Percentiles rank a stretch among this genome's conserved stretches.
Conservation (phyloP, 2,888 invertebrate species). For the Callimorpha dominula region DNA sequence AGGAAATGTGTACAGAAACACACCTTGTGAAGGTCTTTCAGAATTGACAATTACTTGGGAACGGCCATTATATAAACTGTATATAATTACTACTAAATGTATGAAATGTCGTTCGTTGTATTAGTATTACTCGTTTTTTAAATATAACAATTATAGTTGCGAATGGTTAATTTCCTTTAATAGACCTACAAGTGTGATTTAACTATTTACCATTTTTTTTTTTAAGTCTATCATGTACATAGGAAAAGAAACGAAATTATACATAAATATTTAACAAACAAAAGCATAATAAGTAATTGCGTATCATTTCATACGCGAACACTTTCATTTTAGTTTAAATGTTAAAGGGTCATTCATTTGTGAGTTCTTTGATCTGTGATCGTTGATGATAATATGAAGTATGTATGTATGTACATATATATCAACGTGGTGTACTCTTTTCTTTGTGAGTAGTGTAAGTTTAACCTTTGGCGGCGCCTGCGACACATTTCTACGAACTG, state of each 20-base stretch:
- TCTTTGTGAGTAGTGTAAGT: constrained; percentile 28
- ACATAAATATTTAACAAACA: background rate
- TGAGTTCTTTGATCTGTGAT: background rate
- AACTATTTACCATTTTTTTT: background rate
- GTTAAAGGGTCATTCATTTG: background rate
- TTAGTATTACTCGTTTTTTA: background rate
- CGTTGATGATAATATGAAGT: background rate
- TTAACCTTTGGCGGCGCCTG: constrained; percentile 63
- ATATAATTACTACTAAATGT: constrained; percentile 9
- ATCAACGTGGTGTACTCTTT: constrained; percentile 31
- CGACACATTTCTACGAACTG: constrained; percentile 59
- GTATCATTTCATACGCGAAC: background rate
- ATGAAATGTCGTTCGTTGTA: background rate
- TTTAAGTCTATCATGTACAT: background rate
- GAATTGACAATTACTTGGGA: constrained; percentile 29
- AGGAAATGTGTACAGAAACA: constrained; percentile 58
- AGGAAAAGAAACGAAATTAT: background rate
- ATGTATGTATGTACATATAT: constrained; percentile 21
- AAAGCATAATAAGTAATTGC: background rate
- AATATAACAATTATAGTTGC: background rate
- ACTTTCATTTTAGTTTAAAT: background rate
- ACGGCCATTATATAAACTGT: constrained; percentile 43
- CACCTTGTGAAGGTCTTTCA: constrained; percentile 32
- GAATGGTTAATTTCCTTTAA: background rate
- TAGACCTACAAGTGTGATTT: background rate